Evolutionary conservation across 2,797 vertebrate species (phyloP), one percentile per base, ranked within the genome.

Genomic region (Poecilia velifera): DNA sequence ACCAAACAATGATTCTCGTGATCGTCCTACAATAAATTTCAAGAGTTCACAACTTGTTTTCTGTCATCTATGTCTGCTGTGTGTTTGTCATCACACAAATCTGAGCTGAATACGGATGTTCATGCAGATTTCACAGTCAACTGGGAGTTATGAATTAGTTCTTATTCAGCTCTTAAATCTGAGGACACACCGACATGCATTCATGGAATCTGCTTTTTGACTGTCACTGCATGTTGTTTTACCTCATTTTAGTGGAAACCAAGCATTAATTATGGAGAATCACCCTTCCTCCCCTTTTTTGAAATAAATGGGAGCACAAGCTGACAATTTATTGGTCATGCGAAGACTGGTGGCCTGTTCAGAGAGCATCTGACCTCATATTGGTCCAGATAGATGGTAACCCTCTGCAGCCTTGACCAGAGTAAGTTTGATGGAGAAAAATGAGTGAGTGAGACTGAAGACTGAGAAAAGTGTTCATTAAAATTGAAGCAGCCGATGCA

Each of bases 401-500:
- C 20, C 64, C 20, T 68, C 18, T 41, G 34, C 8, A 68, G 5
- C 1, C 22, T 41, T 68, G 64, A 41, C 36, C 36, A 41, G 20
- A 4, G 18, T 22, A 68, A 25, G 64, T 68, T 41, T 41, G 57
- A 28, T 59, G 36, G 64, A 68, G 36, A 68, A 68, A 68, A 41
- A 10, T 64, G 62, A 64, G 31, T 64, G 31, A 34, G 31, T 5
- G 39, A 68, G 18, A 68, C 18, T 68, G 75, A 53, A 13, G 9
- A 10, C 41, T 41, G 31, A 64, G 20, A 9, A 25, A 72, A 34
- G 18, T 8, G 12, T 34, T 51, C 45, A 80, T 31, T 46, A 31
- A 72, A 70, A 62, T 41, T 34, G 76, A 76, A 78, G 81, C 51
- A 43, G 68, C 75, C 34, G 18, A 70, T 81, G 66, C 55, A 55